These are phyloP conservation scores for Taeniopygia guttata DNA, from an alignment of 2,797 vertebrate species.

Conservation along the genomic window DNA sequence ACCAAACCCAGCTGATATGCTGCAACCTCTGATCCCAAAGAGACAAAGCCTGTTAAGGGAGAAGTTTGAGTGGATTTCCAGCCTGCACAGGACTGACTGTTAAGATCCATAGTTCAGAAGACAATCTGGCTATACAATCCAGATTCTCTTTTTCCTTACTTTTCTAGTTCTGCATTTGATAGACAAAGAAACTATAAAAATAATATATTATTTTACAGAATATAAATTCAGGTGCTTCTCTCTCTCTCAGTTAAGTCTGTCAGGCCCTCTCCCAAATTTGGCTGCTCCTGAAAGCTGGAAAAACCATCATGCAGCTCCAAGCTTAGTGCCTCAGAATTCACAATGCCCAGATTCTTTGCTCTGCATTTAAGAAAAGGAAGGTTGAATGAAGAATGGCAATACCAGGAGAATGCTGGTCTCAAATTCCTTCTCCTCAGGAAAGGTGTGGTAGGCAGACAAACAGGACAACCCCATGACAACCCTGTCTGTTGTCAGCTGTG, in stretches of 20 bases:
- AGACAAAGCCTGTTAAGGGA: neutral
- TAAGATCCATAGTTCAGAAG: neutral
- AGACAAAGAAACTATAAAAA: neutral
- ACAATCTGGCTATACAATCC: neutral
- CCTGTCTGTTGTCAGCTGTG: neutral
- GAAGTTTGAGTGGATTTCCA: neutral
- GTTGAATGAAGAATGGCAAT: neutral
- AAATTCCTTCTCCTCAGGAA: neutral
- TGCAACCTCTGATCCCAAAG: neutral
- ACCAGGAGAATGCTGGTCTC: neutral
- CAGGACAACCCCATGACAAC: neutral
- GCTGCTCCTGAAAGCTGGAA: neutral
- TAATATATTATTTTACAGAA: neutral
- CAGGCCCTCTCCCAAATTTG: neutral
- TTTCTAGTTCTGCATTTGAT: neutral
- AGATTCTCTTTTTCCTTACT: neutral
- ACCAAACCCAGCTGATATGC: neutral
- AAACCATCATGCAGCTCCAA: neutral
- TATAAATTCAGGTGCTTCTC: neutral
- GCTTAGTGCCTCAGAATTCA: accelerated
- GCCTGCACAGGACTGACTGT: neutral
- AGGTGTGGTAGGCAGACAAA: neutral
- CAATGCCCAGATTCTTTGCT: neutral
- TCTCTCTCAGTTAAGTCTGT: neutral
- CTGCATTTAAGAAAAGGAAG: neutral